Evolutionary conservation across 2,888 invertebrate genomes (phyloP).

Genomic region (Dynastes tityus): DNA sequence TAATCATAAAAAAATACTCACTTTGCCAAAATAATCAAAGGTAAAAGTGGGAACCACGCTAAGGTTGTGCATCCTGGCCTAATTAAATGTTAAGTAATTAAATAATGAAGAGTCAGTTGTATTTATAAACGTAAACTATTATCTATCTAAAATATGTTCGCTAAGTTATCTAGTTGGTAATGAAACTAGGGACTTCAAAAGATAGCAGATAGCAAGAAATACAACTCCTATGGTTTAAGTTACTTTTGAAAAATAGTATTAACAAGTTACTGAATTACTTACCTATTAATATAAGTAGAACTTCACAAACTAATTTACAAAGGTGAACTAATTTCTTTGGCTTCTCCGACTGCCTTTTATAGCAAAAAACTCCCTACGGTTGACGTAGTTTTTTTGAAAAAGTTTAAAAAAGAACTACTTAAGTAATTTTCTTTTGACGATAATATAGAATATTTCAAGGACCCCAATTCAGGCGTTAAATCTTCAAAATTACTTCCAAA

Average conservation of each 20-base stretch:
- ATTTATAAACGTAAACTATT: conserved; percentile 1
- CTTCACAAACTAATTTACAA: not conserved
- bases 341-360: conserved; percentile 4
- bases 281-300: no score
- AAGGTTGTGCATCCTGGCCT: not conserved
- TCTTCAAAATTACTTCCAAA: not conserved
- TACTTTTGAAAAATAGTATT: not conserved
- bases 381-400: conserved; percentile 15
- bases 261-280: not conserved
- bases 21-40: conserved; percentile 1
- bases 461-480: not conserved
- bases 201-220: not conserved
- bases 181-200: not conserved
- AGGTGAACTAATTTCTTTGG: conserved; percentile 3
- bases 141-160: conserved; percentile 1
- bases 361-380: not conserved
- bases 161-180: not conserved
- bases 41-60: not conserved
- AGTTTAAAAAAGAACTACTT: not conserved
- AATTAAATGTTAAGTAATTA: not conserved
- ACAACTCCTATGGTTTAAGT: not conserved
- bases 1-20: not conserved
- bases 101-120: not conserved
- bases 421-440: not conserved
- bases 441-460: not conserved